Conservation (phyloP, 1,140 invertebrate species). For the Hermetia illucens region DNA sequence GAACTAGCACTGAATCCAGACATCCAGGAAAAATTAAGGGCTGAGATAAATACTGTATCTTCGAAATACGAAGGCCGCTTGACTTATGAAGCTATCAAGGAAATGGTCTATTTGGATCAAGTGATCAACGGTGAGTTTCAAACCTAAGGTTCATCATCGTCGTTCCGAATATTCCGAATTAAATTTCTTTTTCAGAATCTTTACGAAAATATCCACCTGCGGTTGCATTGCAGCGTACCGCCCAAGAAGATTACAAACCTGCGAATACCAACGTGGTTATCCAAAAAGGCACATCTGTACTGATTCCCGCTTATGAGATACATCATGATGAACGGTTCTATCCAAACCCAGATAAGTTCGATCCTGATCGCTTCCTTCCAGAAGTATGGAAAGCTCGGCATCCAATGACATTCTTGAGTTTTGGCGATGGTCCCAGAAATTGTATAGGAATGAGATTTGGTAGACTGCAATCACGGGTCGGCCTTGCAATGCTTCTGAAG, state of each 20-base stretch:
- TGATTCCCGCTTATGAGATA: constrained; percentile 14
- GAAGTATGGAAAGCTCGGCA: no score
- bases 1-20: constrained; percentile 20
- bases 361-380: no score
- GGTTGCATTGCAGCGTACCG: not conserved
- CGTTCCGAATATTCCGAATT: constrained; percentile 33
- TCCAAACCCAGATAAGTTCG: no score
- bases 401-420: no score
- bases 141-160: constrained; percentile 31
- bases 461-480: no score
- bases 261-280: constrained; percentile 3
- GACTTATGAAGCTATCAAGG: no score
- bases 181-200: constrained; percentile 12
- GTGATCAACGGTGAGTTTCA: constrained; percentile 19
- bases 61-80: constrained; percentile 11
- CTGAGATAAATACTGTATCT: no score
- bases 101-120: no score
- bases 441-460: no score
- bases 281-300: constrained; percentile 11
- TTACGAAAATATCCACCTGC: not conserved
- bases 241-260: not conserved
- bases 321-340: constrained; percentile 32
- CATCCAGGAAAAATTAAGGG: constrained; percentile 22
- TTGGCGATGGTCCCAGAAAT: no score
- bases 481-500: not conserved